Conservation (phyloP, 2,113 vertebrate genomes). For the Bubalus kerabau region DNA sequence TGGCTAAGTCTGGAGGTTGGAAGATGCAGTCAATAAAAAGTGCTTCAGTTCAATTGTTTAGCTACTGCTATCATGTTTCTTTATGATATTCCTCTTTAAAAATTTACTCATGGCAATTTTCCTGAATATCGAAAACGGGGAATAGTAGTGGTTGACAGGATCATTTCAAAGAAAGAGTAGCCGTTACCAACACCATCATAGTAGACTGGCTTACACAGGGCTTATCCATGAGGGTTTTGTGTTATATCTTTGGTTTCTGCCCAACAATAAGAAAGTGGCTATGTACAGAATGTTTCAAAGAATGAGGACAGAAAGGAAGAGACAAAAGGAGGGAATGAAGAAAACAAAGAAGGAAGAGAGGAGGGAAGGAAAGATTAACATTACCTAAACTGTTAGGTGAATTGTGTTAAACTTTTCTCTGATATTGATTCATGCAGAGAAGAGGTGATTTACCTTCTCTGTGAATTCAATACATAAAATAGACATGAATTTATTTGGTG, state of each 20-base stretch:
- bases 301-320: neutral
- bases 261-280: neutral
- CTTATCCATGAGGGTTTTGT: neutral
- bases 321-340: neutral
- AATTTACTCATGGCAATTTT: neutral
- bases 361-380: neutral
- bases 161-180: neutral
- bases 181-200: neutral
- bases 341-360: neutral
- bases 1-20: neutral
- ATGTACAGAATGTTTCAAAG: neutral
- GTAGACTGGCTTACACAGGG: neutral
- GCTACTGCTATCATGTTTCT: neutral
- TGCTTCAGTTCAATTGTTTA: neutral
- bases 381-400: neutral
- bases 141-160: neutral
- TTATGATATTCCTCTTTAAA: neutral
- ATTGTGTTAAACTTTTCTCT: neutral
- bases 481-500: neutral
- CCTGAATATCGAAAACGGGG: neutral
- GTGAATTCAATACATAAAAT: neutral
- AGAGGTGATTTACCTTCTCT: neutral
- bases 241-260: neutral
- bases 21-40: neutral
- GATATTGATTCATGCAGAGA: neutral